Conservation (phyloP, 1,140 invertebrate genomes). For the Tetragnatha versicolor region DNA sequence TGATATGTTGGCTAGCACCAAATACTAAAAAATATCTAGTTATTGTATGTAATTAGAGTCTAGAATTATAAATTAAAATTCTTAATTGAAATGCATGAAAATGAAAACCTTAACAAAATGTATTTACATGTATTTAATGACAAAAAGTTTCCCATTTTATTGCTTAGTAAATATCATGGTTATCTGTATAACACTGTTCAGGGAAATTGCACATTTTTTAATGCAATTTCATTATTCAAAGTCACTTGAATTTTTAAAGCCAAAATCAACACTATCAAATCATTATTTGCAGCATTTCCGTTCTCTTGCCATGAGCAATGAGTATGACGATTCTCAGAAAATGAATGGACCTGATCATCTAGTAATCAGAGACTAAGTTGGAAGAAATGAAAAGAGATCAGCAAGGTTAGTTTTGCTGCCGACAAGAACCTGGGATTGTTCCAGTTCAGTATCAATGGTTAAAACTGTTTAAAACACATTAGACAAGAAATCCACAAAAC, state of each 20-base stretch:
- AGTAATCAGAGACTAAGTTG: conserved; percentile 23
- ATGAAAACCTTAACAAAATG: background rate
- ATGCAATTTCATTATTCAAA: background rate
- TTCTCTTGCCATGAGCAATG: conserved; percentile 53
- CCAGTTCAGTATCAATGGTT: conserved; percentile 45
- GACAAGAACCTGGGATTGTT: conserved; percentile 4
- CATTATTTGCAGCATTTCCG: conserved; percentile 50
- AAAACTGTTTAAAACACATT: background rate
- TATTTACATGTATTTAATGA: background rate
- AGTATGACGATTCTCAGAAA: conserved; percentile 18
- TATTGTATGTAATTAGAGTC: too few relatives aligned
- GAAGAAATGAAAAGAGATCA: background rate
- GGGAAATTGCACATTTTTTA: background rate
- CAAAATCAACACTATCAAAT: background rate
- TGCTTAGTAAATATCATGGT: background rate
- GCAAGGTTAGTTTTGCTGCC: background rate
- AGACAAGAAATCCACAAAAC: background rate
- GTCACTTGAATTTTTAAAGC: background rate
- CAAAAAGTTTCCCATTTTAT: background rate
- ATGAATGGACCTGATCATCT: conserved; percentile 17
- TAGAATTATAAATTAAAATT: too few relatives aligned
- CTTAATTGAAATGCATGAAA: too few relatives aligned
- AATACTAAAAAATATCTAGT: too few relatives aligned
- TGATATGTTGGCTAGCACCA: too few relatives aligned
- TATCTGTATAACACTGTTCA: background rate